Percentiles rank a stretch among this genome's conserved stretches.
Conservation (phyloP, 1,140 invertebrate species). For the Aphaenogaster ashmeadi region DNA sequence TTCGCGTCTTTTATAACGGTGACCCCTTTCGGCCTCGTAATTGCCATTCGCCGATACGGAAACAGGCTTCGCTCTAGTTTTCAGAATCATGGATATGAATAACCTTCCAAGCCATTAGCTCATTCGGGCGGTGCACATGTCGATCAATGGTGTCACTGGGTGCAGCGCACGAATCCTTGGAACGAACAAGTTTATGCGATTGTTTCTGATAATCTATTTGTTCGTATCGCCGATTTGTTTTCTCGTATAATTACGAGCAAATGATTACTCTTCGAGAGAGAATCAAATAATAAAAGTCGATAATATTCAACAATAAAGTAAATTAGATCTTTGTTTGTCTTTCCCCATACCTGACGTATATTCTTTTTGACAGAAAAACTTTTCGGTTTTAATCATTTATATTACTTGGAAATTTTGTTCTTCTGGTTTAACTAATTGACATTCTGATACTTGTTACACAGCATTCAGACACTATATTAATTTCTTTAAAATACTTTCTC, state of each 20-base stretch:
- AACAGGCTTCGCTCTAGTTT: slow-evolving; percentile 68
- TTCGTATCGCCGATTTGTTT: not conserved
- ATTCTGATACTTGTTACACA: too few relatives aligned
- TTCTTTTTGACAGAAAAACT: too few relatives aligned
- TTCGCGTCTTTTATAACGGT: slow-evolving; percentile 19
- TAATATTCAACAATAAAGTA: not conserved
- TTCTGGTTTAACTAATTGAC: too few relatives aligned
- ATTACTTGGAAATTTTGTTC: too few relatives aligned
- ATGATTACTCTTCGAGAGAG: not conserved
- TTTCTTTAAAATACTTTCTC: too few relatives aligned
- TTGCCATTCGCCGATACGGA: slow-evolving; percentile 61
- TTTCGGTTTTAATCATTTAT: too few relatives aligned
- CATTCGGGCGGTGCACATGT: slow-evolving; percentile 41
- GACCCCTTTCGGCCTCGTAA: slow-evolving; percentile 35
- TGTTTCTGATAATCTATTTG: slow-evolving; percentile 11
- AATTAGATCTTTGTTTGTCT: not conserved
- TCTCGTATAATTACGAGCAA: not conserved
- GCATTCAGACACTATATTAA: too few relatives aligned
- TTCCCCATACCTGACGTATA: not conserved
- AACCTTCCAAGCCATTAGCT: slow-evolving; percentile 63
- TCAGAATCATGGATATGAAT: slow-evolving; percentile 51
- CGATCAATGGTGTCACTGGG: slow-evolving; percentile 66
- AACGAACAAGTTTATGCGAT: slow-evolving; percentile 53
- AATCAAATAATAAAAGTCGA: not conserved
- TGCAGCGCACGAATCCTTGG: slow-evolving; percentile 50